Base-by-base conservation (phyloP, 2,888 invertebrate species). In the Coenonympha arcania region DNA sequence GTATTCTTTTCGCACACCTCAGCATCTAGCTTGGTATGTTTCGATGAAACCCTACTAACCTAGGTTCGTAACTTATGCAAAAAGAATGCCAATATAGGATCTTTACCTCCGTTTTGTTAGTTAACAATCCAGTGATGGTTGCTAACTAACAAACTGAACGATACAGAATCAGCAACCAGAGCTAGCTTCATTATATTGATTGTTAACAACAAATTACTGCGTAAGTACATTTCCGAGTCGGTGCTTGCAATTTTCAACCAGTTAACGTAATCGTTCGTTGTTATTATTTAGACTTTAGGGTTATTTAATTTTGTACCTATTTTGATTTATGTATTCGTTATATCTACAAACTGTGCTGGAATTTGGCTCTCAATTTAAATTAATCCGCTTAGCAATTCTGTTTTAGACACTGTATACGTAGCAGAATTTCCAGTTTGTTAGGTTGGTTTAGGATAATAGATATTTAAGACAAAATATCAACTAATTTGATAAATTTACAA, bases 141-240 rank as follows among this genome's bases (percentile, higher is more conserved):
- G n/a, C n/a, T n/a, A n/a, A n/a, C n/a, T n/a, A n/a, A n/a, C n/a
- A n/a, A n/a, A n/a, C n/a, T n/a, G n/a, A n/a, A n/a, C n/a, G n/a
- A n/a, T n/a, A n/a, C n/a, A n/a, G n/a, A n/a, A n/a, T n/a, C n/a
- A n/a, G n/a, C n/a, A n/a, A n/a, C n/a, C n/a, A n/a, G n/a, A 63
- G 61, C 58, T 50, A 53, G 60, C 52, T 54, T 58, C 56, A 59
- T 57, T 61, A 61, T 59, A 59, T 56, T 57, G 56, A 56, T 60
- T 45, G 52, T 41, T 24, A 42, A 50, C 41, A 50, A 57, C 55
- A 56, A 57, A 58, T 59, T 58, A 58, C 58, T 60, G 56, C 50
- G 52, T 57, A 47, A 54, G 53, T 52, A 42, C 36, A 56, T 56
- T 63, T 56, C 54, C 56, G 52, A 52, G 56, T 58, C 56, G 58